A percentile compares a stretch with the other conserved stretches of the same genome.
phyloP scores from a whole-genome alignment of 2,888 invertebrate genomes.

The Parasteatoda lunata region DNA sequence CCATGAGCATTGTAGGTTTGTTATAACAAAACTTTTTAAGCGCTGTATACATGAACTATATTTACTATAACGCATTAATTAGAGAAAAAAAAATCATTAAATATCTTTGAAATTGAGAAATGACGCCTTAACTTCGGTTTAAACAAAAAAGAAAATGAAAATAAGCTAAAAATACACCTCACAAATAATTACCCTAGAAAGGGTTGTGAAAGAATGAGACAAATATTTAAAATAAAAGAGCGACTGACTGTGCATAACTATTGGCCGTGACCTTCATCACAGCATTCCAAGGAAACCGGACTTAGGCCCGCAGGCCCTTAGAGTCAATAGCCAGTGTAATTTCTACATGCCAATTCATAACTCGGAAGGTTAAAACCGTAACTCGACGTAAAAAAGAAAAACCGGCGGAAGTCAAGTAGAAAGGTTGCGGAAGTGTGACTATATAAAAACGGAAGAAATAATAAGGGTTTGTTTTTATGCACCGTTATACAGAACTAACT shows the following conservation, averaged over 20 bases:
- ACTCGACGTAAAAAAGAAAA: background rate
- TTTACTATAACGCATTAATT: too few species aligned
- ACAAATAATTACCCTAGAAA: background rate
- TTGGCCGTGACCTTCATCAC: constrained; percentile 46
- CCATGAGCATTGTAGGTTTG: too few species aligned
- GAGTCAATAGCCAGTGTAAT: constrained; percentile 23
- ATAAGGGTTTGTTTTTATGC: too few species aligned
- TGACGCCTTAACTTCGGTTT: too few species aligned
- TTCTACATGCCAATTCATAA: constrained; percentile 18
- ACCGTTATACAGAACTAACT: too few species aligned
- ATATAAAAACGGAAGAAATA: constrained; percentile 10
- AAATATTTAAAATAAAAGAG: background rate
- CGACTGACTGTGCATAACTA: background rate
- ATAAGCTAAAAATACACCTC: too few species aligned
- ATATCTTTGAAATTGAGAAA: too few species aligned
- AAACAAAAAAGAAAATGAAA: too few species aligned
- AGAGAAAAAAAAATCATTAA: too few species aligned
- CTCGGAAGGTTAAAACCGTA: constrained; percentile 3
- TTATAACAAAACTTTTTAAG: too few species aligned
- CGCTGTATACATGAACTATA: too few species aligned
- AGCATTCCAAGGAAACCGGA: constrained; percentile 47
- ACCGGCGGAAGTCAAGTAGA: constrained; percentile 29
- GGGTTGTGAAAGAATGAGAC: background rate
- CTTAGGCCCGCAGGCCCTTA: constrained; percentile 27
- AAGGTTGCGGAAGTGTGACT: constrained; percentile 34